Evolutionary conservation across 1,140 invertebrate genomes (phyloP), one percentile per base, ranked within the genome.

Genomic region (Drosophila albomicans): DNA sequence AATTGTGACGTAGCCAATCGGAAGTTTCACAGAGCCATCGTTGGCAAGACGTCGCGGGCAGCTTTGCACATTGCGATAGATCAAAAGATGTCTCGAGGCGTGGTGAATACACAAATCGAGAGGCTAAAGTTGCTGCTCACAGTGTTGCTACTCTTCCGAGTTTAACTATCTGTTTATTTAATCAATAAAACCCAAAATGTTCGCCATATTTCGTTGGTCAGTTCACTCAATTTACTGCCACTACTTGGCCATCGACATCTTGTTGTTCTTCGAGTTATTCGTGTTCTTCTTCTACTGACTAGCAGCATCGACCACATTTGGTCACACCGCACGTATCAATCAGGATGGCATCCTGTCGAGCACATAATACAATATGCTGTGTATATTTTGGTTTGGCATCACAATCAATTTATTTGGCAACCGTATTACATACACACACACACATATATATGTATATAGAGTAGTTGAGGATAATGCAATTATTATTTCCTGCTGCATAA

Each of bases 401-500:
- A 48, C 30, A 67, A 54, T 61, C 32, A 68, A 68, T 59, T 59
- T 38, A 20, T 64, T 64, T 52, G 4, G 25, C 15, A 63, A 6
- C 8, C 7, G 8, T 3, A 46, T 11, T 46, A 15, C 20, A 25
- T 25, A 25, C 20, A 3, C 0, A 25, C 20, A 25, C 3, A 25
- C 3, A 25, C 3, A 1, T 5, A 4, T 7, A 3, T 8, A 20
- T n/a, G n/a, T 10, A 20, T 2, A 7, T 13, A 4, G 11, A 4
- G n/a, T 52, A 28, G n/a, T 13, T 7, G 57, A 13, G 6, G 25
- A 46, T 69, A 61, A 61, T 69, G 66, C 56, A 69, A 61, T 43
- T 69, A 69, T 61, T 59, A 61, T 41, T 59, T 57, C 11, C 28
- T 32, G 15, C 35, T 38, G 54, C 32, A 57, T 57, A 16, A 57